Conservation (phyloP, 2,888 invertebrate genomes). For the Dimorphilus gyrociliatus region DNA sequence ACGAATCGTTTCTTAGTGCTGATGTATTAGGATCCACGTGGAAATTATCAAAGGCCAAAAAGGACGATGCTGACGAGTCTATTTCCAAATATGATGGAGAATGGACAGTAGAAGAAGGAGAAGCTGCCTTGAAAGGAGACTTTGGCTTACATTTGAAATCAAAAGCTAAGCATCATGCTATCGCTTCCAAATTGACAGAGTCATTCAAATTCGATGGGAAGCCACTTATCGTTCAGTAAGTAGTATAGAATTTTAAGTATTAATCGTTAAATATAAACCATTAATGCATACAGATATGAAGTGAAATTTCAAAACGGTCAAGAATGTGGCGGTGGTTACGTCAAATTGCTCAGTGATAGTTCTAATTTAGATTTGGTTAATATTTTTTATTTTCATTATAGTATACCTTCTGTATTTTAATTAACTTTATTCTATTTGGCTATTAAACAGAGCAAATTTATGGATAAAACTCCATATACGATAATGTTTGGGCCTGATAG, state of each 20-base stretch:
- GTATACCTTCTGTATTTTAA: not conserved
- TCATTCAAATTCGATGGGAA: constrained; percentile 70
- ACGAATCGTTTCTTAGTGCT: constrained; percentile 61
- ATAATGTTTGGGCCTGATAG: constrained; percentile 99
- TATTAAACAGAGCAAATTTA: constrained; percentile 49
- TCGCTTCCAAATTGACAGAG: constrained; percentile 56
- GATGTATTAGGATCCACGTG: constrained; percentile 43
- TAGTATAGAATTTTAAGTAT: constrained; percentile 20
- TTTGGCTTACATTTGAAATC: constrained; percentile 73
- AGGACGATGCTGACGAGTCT: constrained; percentile 64
- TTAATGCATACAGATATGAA: constrained; percentile 41
- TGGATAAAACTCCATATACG: constrained; percentile 90
- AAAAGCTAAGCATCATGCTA: constrained; percentile 90
- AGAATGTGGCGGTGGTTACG: constrained; percentile 94
- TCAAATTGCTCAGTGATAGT: constrained; percentile 70
- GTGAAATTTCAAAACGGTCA: constrained; percentile 74
- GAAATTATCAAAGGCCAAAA: constrained; percentile 75
- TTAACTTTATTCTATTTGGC: not conserved
- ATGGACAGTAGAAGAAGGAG: constrained; percentile 50
- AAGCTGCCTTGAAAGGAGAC: constrained; percentile 66
- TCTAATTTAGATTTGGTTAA: constrained; percentile 47
- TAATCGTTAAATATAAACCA: constrained; percentile 1
- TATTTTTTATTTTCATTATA: not conserved
- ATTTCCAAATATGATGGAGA: constrained; percentile 85
- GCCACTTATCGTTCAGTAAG: constrained; percentile 68